Conservation (phyloP, 2,888 invertebrate genomes). For the Catocala fraxini region DNA sequence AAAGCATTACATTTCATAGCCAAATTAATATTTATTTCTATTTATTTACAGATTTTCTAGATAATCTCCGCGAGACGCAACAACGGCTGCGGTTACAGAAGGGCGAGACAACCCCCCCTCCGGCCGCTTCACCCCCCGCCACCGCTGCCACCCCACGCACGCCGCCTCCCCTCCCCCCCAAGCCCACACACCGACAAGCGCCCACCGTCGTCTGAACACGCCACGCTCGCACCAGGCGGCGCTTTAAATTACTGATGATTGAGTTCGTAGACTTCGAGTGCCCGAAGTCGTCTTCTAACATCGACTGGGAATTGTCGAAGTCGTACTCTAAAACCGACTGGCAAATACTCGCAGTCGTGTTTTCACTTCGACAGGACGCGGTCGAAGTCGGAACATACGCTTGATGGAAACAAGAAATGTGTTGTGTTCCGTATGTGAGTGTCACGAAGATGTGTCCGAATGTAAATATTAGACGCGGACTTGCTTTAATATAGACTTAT, state of each 20-base stretch:
- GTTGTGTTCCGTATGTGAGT: background rate
- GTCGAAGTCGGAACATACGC: conserved; percentile 8
- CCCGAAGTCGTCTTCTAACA: background rate
- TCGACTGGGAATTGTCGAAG: conserved; percentile 14
- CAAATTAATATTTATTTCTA: background rate
- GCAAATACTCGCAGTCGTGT: too few species aligned
- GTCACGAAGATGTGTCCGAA: conserved; percentile 6
- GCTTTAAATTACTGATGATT: conserved; percentile 14
- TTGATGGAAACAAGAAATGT: conserved; percentile 1
- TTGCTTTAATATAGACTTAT: background rate
- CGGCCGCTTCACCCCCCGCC: conserved; percentile 69
- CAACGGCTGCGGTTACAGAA: conserved; percentile 65
- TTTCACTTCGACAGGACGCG: conserved; percentile 6
- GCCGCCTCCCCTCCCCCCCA: conserved; percentile 78
- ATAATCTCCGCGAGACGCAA: conserved; percentile 79
- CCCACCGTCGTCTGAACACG: conserved; percentile 69
- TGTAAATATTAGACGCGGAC: conserved; percentile 16
- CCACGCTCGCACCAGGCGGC: background rate
- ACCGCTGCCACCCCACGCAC: conserved; percentile 67
- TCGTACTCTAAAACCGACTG: background rate
- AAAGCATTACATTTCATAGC: too few species aligned
- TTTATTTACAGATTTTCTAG: conserved; percentile 71
- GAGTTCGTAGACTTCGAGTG: conserved; percentile 12
- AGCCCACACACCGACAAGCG: conserved; percentile 64
- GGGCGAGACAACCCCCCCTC: conserved; percentile 35